Base-by-base conservation (phyloP, 2,113 vertebrate species). In the Myotis yumanensis region DNA sequence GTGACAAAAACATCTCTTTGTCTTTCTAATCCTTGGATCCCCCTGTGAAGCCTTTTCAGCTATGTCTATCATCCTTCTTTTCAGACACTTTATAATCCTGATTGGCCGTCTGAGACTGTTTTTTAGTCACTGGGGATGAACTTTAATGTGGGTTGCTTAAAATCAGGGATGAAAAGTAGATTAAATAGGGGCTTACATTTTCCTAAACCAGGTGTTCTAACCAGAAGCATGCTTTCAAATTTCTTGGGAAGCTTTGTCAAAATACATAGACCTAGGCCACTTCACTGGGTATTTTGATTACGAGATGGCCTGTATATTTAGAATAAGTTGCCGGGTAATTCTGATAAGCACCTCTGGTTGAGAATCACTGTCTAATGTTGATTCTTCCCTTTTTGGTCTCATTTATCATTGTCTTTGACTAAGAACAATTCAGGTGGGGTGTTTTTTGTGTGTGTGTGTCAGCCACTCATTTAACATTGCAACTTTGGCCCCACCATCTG, bases 61-160 rank as follows among this genome's bases (percentile, higher is more conserved):
- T 89, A 40, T 73, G 86, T 94, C 46, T 43, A 51, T 90, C 20
- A 28, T 32, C 84, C 37, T 86, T 94, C 18, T 20, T 81, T 84
- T 71, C 76, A 93, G 23, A 25, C 1, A 57, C 43, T 57, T 91
- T 57, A 48, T 20, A 87, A 25, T 77, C 20, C 37, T 77, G 40
- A 86, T 16, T 80, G 32, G 40, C 59, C 9, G 35, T 84, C 57
- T 66, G 28, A 83, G 87, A 62, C 23, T 76, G 46, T 80, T 40
- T 89, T 89, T n/a, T 66, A 20, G 83, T 90, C 43, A 68, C 32
- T 52, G 23, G 7, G 15, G 7, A 14, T 89, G 54, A 89, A 77
- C 8, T 52, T 82, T 18, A 89, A 79, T 37, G 32, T 15, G 20
- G 12, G 32, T 8, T 62, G 59, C 4, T 89, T 83, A 89, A 81